A percentile compares a stretch with the other conserved stretches of the same genome.
Conservation (phyloP, 2,113 vertebrate genomes). For the Myotis brandtii region DNA sequence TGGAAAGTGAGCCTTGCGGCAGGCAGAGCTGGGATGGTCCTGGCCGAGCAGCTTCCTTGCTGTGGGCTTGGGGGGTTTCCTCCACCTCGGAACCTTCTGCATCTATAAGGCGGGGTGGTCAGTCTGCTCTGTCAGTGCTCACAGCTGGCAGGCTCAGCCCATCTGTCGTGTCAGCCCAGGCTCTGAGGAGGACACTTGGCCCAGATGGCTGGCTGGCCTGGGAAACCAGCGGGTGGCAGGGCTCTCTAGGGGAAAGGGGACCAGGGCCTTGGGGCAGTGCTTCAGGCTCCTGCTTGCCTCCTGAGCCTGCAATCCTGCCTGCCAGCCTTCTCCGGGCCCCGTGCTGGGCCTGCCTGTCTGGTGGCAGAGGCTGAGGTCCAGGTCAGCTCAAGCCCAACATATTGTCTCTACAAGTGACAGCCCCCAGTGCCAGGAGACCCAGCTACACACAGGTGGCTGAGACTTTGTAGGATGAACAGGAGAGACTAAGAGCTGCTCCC, state of each 20-base stretch:
- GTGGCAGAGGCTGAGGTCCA: background rate
- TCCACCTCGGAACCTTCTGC: background rate
- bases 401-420: background rate
- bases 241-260: slow-evolving; percentile 13
- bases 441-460: background rate
- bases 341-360: background rate
- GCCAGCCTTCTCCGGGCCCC: background rate
- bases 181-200: background rate
- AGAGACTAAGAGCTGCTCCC: too few relatives aligned
- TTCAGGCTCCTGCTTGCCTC: background rate
- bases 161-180: background rate
- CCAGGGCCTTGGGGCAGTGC: background rate
- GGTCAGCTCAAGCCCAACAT: background rate
- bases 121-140: background rate
- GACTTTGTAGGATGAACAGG: background rate
- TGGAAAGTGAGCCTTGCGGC: background rate
- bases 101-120: background rate
- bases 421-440: background rate
- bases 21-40: background rate
- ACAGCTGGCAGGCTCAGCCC: background rate
- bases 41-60: background rate
- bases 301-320: background rate
- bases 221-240: slow-evolving; percentile 34
- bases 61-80: background rate
- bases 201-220: background rate